Base-by-base conservation (phyloP, 2,797 vertebrate species). In the Phrynocephalus guinanensis region DNA sequence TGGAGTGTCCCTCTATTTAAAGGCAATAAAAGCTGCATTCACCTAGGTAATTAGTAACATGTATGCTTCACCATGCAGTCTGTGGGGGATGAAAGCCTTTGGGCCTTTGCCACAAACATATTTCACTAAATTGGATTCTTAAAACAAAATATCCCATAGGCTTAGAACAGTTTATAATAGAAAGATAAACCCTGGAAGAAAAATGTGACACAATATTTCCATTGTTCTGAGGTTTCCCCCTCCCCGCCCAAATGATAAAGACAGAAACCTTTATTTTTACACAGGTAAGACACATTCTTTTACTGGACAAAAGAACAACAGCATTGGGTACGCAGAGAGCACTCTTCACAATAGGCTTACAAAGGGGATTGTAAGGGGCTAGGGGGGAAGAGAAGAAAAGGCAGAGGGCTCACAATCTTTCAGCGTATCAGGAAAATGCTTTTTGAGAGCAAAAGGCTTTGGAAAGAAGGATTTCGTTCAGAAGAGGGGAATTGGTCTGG, bases 121-220 rank as follows among this genome's bases (percentile, higher is more conserved):
- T 44, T 71, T 86, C 63, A 56, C 30, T 84, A 24, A 84, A 60
- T 84, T 78, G 22, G 66, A 68, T 82, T 28, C 48, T 70, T 50
- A 67, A 79, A 52, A n/a, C 67, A 80, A 44, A 26, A 50, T 67
- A 85, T 44, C 50, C 68, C 50, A 80, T 44, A 80, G 16, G 50
- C 26, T 80, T 50, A 86, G 16, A 71, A 22, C 24, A 44, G 24
- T 24, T 70, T 33, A 80, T 60, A 38, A 26, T 71, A 26, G 18
- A 44, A 71, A 30, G 70, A 56, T 38, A 80, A 80, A 80, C 79
- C 16, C 13, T n/a, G 5, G 30, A 79, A 86, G 84, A 85, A 85
- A 85, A 79, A 85, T 3, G 79, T 1, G 13, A 70, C 44, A 48
- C 26, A 11, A n/a, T 48, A 28, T 20, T 80, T 30, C 68, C 26